Conservation (phyloP, 2,888 invertebrate species). For the Notodonta dromedarius region DNA sequence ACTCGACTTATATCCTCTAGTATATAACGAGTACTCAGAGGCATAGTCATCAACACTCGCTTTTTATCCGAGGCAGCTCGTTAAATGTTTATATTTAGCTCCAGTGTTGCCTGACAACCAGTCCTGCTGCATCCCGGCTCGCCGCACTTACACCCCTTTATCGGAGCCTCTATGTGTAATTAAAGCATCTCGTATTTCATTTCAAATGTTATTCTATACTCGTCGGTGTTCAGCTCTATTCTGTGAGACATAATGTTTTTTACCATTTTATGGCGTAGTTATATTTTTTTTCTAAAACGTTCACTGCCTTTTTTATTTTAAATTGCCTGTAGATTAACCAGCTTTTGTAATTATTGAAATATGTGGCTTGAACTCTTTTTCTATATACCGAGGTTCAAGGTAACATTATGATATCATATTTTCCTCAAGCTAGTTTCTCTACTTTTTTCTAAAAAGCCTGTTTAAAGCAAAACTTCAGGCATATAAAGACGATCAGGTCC, state of each 20-base stretch:
- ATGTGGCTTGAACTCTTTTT: neutral
- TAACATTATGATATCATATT: neutral
- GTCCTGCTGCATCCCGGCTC: constrained; percentile 49
- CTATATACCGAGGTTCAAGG: neutral
- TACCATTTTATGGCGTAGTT: neutral
- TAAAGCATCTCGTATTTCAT: constrained; percentile 2
- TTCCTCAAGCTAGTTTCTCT: neutral
- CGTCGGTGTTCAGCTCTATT: neutral
- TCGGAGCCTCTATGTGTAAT: constrained; percentile 14
- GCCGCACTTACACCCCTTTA: constrained; percentile 41
- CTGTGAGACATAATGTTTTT: neutral
- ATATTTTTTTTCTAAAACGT: neutral
- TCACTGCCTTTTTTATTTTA: neutral
- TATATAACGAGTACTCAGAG: neutral
- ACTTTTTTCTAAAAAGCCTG: too few species aligned
- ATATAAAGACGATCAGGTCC: too few species aligned
- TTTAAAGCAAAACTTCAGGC: too few species aligned
- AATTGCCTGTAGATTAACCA: neutral
- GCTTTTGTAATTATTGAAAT: neutral
- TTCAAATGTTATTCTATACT: neutral
- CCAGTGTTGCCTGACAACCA: constrained; percentile 55
- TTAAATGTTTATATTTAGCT: constrained; percentile 61
- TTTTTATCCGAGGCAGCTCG: constrained; percentile 40
- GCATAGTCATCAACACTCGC: constrained; percentile 9
- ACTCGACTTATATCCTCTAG: constrained; percentile 11